A percentile compares a stretch with the other conserved stretches of the same genome.
phyloP scores from a whole-genome alignment of 2,888 invertebrate genomes.

The Polyommatus icarus region DNA sequence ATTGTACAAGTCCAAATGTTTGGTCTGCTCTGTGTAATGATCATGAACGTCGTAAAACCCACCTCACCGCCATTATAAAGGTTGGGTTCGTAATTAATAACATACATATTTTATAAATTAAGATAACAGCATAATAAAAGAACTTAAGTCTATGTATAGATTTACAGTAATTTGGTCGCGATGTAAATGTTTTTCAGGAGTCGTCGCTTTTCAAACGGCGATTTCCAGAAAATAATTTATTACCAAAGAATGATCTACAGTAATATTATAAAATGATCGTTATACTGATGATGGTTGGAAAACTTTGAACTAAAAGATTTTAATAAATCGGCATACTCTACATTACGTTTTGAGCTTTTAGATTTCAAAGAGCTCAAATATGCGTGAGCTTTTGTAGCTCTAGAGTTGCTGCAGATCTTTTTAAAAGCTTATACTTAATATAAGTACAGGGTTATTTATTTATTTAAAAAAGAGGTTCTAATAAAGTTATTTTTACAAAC shows the following conservation, averaged over 20 bases:
- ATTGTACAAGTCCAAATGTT: background rate
- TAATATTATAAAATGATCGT: too few species aligned
- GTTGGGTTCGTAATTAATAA: background rate
- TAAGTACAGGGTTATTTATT: background rate
- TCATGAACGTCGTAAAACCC: background rate
- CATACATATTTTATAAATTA: conserved; percentile 11
- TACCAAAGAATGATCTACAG: too few species aligned
- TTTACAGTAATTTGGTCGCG: background rate
- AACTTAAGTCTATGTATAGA: background rate
- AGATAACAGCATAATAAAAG: background rate
- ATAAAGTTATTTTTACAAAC: background rate
- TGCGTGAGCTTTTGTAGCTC: conserved; percentile 6
- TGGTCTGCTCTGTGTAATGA: background rate
- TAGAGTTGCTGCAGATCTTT: background rate
- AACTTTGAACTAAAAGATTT: background rate
- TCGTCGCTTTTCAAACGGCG: too few species aligned
- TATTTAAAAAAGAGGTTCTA: background rate
- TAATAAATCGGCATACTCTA: background rate
- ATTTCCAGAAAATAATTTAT: too few species aligned
- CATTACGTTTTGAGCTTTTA: background rate
- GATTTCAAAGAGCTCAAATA: conserved; percentile 12
- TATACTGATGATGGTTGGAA: background rate
- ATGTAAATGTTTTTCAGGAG: too few species aligned
- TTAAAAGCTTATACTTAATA: background rate
- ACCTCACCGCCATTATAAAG: conserved; percentile 2